phyloP scores from a whole-genome alignment of 2,888 invertebrate genomes.

The Zonitis immaculata region DNA sequence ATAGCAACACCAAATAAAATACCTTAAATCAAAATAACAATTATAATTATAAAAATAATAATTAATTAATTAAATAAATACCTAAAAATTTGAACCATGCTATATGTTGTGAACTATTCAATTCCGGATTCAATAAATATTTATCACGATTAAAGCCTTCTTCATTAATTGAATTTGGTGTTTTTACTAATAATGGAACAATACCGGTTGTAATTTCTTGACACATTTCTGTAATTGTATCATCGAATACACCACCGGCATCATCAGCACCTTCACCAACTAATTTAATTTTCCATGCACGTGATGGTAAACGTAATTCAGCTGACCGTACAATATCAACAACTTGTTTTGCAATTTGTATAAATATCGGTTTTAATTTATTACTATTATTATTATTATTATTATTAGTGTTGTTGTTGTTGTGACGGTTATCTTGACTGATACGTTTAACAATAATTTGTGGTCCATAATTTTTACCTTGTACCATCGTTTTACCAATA shows the following conservation, averaged over 20 bases:
- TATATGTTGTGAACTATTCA: constrained; percentile 53
- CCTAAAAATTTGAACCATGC: constrained; percentile 60
- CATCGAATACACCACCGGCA: constrained; percentile 66
- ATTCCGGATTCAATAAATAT: constrained; percentile 57
- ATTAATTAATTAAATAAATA: constrained; percentile 28
- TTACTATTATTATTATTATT: neutral
- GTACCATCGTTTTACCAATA: constrained; percentile 63
- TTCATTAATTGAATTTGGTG: constrained; percentile 59
- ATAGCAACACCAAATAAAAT: constrained; percentile 62
- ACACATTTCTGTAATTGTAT: constrained; percentile 65
- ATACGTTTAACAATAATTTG: constrained; percentile 60
- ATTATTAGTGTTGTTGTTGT: neutral
- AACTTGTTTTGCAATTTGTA: constrained; percentile 61
- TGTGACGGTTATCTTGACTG: constrained; percentile 50
- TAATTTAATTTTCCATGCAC: constrained; percentile 64
- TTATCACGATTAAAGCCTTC: constrained; percentile 60
- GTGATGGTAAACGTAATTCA: constrained; percentile 57
- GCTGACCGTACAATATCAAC: constrained; percentile 52
- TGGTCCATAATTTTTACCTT: constrained; percentile 62
- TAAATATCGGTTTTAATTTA: constrained; percentile 53
- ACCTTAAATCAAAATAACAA: constrained; percentile 43
- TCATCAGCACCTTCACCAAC: constrained; percentile 65
- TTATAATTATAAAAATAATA: neutral
- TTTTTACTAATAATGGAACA: constrained; percentile 57
- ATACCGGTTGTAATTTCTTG: constrained; percentile 57